Conservation (phyloP, 92 coral and sea anemone genomes). For the Zoanthus sansibaricus region DNA sequence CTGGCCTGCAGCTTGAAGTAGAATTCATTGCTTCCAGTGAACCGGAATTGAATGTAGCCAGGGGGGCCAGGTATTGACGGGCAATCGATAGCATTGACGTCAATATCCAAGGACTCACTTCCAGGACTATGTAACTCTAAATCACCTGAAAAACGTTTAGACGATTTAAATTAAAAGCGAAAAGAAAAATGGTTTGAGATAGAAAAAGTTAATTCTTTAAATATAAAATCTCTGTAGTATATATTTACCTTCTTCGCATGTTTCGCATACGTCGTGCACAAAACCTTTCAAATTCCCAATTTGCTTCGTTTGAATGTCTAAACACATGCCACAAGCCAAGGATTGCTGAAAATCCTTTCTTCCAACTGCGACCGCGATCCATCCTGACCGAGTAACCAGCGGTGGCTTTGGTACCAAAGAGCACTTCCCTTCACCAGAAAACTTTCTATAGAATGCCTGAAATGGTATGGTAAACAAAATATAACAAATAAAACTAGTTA, state of each 20-base stretch:
- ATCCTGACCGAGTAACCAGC: constrained; percentile 60
- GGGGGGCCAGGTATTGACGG: constrained; percentile 70
- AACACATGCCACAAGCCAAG: constrained; percentile 82
- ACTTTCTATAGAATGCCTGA: constrained; percentile 70
- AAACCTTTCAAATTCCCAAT: constrained; percentile 71
- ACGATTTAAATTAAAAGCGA: no score
- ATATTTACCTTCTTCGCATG: constrained; percentile 72
- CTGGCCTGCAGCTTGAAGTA: constrained; percentile 79
- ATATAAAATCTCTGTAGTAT: neutral
- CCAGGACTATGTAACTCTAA: constrained; percentile 73
- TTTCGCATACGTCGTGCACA: constrained; percentile 70
- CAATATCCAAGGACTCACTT: constrained; percentile 67
- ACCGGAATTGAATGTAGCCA: constrained; percentile 77
- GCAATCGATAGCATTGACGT: constrained; percentile 78
- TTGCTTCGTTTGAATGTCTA: constrained; percentile 63
- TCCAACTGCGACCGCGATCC: constrained; percentile 71
- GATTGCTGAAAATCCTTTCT: constrained; percentile 74
- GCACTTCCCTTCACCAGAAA: constrained; percentile 64
- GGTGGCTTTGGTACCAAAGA: constrained; percentile 77
- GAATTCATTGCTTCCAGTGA: constrained; percentile 82
- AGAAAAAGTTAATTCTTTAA: no score
- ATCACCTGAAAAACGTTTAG: constrained; percentile 51
- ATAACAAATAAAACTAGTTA: neutral
- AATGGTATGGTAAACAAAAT: neutral
- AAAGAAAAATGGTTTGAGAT: no score